These are phyloP conservation scores for Drosophila silvestris DNA, from an alignment of 2,888 invertebrate species.

Conservation along the genomic window DNA sequence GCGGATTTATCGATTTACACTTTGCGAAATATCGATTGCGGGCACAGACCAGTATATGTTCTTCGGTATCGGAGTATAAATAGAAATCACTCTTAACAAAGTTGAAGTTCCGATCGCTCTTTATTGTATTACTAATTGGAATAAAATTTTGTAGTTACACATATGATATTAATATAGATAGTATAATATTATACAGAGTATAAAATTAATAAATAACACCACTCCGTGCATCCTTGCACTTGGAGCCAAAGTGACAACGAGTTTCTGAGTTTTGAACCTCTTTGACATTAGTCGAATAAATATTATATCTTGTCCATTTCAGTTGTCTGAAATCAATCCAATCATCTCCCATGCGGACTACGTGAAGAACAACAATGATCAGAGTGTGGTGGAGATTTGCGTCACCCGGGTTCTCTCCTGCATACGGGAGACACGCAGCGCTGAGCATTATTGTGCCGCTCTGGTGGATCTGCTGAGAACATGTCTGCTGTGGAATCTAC, in stretches of 20 bases:
- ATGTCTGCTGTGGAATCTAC: constrained; percentile 94
- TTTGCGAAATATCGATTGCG: too few relatives aligned
- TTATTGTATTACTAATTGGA: neutral
- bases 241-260: neutral
- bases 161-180: neutral
- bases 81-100: neutral
- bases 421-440: constrained; percentile 93
- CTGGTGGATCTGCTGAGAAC: constrained; percentile 94
- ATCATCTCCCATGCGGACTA: constrained; percentile 94
- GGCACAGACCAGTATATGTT: too few relatives aligned
- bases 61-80: too few relatives aligned
- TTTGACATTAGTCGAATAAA: neutral
- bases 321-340: constrained; percentile 91
- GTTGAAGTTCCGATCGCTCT: neutral
- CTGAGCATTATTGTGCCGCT: constrained; percentile 93
- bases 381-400: constrained; percentile 97
- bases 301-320: neutral
- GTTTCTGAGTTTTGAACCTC: too few relatives aligned
- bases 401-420: constrained; percentile 96
- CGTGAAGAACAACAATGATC: constrained; percentile 94
- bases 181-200: neutral
- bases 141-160: neutral
- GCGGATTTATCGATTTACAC: too few relatives aligned
- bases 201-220: neutral
- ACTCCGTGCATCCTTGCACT: neutral